Base-by-base conservation (phyloP, 1,140 invertebrate genomes). In the Watersipora subatra region DNA sequence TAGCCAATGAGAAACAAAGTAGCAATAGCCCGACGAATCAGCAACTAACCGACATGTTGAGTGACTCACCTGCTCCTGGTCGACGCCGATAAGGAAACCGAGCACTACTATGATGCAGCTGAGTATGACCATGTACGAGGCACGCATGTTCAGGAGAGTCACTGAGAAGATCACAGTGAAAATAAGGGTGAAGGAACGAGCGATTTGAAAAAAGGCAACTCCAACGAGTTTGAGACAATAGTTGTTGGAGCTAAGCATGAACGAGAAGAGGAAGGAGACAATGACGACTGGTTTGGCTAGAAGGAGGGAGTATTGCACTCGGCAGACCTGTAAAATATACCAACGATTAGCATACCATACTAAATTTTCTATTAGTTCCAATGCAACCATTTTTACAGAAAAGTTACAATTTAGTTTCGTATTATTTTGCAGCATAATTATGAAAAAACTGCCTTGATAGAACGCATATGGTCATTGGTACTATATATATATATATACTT, bases 201-300 rank as follows among this genome's bases (percentile, higher is more conserved):
- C 78, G 12, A 79, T 71, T 67, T 80, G 78, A 66, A 78, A 79
- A 68, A 79, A 79, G 24, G 77, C 73, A 0, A 80, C 73, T 22
- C 73, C 73, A 28, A 80, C 77, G 62, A 76, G 72, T 65, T 77
- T 78, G 26, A 80, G 64, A 71, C 78, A 76, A 0, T 78, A 68
- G 67, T 78, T 80, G 62, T 80, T 80, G 62, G 78, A 71, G 0
- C 73, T 69, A 24, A 80, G 66, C 59, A 73, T 73, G 7, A 69
- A 67, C 1, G 78, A 73, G 64, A 73, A 77, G 19, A 69, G 66
- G 12, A 73, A 69, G 1, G 76, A 74, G 24, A 78, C 63, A 27
- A 70, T 66, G 0, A 80, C 26, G 65, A 80, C 71, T 56, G 75
- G 72, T 12, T 28, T 28, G 7, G 22, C 7, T 25, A 59, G 58